Conservation (phyloP, 2,113 vertebrate genomes). For the Phalacrocorax brasilianus region DNA sequence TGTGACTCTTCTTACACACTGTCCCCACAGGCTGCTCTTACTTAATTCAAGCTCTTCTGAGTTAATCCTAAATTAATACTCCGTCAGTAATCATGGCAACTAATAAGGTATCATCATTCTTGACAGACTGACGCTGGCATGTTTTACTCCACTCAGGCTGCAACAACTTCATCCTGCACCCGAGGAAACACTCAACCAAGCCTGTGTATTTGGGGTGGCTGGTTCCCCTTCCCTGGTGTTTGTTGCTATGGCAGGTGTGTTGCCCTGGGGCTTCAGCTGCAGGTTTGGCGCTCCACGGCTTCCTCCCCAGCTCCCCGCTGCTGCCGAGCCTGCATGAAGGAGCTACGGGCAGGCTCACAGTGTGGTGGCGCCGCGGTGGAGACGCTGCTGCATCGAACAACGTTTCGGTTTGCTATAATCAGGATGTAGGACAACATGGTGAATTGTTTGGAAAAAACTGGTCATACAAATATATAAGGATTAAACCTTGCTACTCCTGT, state of each 20-base stretch:
- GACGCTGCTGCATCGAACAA: neutral
- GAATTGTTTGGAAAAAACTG: neutral
- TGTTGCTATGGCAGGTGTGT: neutral
- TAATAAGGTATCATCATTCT: neutral
- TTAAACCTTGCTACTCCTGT: fast-evolving
- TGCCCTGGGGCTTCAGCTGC: neutral
- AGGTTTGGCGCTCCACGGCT: fast-evolving
- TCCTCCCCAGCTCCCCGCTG: no score
- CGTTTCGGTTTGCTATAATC: neutral
- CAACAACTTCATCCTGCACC: neutral
- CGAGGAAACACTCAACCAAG: neutral
- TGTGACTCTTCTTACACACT: neutral
- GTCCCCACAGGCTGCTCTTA: neutral
- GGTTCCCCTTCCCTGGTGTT: neutral
- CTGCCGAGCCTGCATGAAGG: no score
- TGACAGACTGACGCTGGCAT: neutral
- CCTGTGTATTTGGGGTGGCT: fast-evolving
- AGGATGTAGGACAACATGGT: fast-evolving
- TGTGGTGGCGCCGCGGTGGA: fast-evolving
- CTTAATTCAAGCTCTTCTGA: neutral
- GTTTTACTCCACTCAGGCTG: neutral
- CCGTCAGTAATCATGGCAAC: neutral
- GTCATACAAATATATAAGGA: fast-evolving
- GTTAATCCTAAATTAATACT: neutral
- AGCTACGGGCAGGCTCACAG: fast-evolving